Percentiles rank a stretch among this genome's conserved stretches.
phyloP scores from a whole-genome alignment of 2,797 vertebrate species.

The Cyprinella venusta region DNA sequence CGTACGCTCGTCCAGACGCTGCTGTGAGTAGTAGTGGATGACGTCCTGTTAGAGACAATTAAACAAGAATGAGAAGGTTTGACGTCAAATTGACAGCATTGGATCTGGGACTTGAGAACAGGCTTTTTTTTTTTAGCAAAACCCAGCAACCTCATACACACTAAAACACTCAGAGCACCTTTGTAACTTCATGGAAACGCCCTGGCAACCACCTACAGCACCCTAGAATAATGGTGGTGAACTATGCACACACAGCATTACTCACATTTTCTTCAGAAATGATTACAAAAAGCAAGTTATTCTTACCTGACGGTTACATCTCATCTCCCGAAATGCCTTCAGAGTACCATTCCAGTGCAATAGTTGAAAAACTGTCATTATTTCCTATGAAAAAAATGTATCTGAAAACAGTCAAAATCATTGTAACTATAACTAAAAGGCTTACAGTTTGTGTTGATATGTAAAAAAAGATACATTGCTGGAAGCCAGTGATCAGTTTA shows the following conservation, averaged over 20 bases:
- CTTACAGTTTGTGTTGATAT: background rate
- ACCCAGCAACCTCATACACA: background rate
- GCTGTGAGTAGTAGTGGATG: constrained; percentile 88
- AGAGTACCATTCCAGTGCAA: constrained; percentile 92
- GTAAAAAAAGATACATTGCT: background rate
- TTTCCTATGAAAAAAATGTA: constrained; percentile 76
- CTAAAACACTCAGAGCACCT: background rate
- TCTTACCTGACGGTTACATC: constrained; percentile 86
- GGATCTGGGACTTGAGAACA: background rate
- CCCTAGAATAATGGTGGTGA: background rate
- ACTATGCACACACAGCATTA: background rate
- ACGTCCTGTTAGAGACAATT: constrained; percentile 79
- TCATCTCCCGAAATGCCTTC: constrained; percentile 85
- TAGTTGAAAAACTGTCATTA: constrained; percentile 93
- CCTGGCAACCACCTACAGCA: background rate
- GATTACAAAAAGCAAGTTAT: background rate
- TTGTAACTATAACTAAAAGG: background rate
- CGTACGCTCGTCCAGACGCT: constrained; percentile 85
- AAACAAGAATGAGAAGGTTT: background rate
- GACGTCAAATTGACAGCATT: background rate
- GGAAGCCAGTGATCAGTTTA: background rate
- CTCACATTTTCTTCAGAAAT: background rate
- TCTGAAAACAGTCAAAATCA: background rate
- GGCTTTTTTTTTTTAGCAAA: background rate
- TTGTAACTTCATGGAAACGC: background rate